A percentile compares a stretch with the other conserved stretches of the same genome.
Conservation (phyloP, 1,140 invertebrate species). For the Araneus ventricosus region DNA sequence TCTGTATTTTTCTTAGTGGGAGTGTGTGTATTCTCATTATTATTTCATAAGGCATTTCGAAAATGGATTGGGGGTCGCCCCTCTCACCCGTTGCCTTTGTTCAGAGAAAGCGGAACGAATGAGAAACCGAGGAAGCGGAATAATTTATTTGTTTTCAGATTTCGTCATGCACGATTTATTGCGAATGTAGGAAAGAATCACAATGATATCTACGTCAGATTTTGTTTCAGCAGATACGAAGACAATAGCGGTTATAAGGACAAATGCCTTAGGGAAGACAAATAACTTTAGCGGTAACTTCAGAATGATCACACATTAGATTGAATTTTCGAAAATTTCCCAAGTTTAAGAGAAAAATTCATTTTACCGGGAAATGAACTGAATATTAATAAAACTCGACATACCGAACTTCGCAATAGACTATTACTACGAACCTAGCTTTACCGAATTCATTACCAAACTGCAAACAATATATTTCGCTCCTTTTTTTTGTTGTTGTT, state of each 20-base stretch:
- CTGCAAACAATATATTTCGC: too few relatives aligned
- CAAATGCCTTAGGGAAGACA: too few relatives aligned
- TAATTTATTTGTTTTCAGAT: neutral
- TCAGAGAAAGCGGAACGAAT: neutral
- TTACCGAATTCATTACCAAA: too few relatives aligned
- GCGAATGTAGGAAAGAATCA: neutral
- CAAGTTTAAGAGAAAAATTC: too few relatives aligned
- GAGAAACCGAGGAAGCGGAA: neutral
- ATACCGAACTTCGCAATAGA: too few relatives aligned
- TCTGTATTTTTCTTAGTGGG: neutral
- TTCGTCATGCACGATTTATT: neutral
- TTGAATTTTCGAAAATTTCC: too few relatives aligned
- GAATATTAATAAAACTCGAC: too few relatives aligned
- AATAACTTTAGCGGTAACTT: too few relatives aligned
- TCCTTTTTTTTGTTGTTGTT: too few relatives aligned
- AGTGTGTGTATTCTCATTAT: neutral
- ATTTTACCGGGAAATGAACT: too few relatives aligned
- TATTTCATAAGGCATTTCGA: neutral
- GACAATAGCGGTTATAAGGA: neutral
- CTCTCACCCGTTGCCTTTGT: neutral
- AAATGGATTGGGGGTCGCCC: neutral
- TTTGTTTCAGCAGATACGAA: neutral
- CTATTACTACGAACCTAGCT: too few relatives aligned
- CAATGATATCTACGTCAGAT: neutral
- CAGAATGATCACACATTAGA: too few relatives aligned